Evolutionary conservation across 1,140 invertebrate genomes (phyloP), one percentile per base, ranked within the genome.

Genomic region (Temnothorax nylanderi): DNA sequence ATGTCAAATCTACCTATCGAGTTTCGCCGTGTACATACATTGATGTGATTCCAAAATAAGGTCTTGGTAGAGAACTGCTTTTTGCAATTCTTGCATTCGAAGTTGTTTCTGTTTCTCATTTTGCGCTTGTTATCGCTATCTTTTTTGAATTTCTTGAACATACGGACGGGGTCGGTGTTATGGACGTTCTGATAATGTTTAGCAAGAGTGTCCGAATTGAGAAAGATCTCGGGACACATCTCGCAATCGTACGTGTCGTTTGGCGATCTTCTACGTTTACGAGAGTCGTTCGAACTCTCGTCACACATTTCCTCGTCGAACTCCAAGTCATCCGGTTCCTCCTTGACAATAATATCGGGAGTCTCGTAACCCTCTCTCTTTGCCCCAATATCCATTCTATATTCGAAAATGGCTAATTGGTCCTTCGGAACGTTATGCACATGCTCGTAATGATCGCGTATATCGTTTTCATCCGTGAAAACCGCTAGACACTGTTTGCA

Each of bases 401-500:
- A 94, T 65, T 95, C 94, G 18, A 94, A 94, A 4, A 93, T 89
- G 6, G 94, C 93, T 4, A 95, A 77, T 41, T 95, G 95, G 76
- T 95, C 94, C 64, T 95, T 95, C 0, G 93, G 90, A 11, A 95
- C 93, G 41, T 94, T 93, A 67, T 96, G 96, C 21, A 94, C 86
- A 10, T 93, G 93, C 44, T 95, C 94, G 71, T 95, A 95, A 86
- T 97, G 96, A 58, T 93, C 90, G 72, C 95, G 94, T 21, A 96
- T 92, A 51, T 96, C 94, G 6, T 95, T 92, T 80, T 96, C 95
- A 2, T 94, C 95, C 0, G 95, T 95, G 76, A 96, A 97, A 7
- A 97, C 95, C 49, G 96, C 95, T 32, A 96, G 92, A 91, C 96
- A 97, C 7, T 96, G 95, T 90, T 96, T 96, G 85, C 96, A 97